Evolutionary conservation across 2,888 invertebrate species (phyloP), one percentile per base, ranked within the genome.

Genomic region (Leistus spinibarbis): DNA sequence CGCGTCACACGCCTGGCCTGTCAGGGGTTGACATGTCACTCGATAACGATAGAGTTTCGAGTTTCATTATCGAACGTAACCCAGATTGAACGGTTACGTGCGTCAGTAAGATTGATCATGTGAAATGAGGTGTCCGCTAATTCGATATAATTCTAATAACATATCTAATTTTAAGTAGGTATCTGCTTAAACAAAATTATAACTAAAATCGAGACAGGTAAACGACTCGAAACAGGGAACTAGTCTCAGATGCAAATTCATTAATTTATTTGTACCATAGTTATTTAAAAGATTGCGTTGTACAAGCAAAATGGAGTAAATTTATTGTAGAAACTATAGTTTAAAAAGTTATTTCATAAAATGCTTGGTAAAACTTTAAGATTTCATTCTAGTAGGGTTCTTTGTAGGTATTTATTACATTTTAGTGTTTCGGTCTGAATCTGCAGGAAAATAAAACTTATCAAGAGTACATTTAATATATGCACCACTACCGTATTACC

Each of bases 1-100:
- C 65, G 19, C 23, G 65, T 54, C 57, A 57, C 19, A 10, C 17
- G 57, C 57, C 16, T 57, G 17, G 57, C 19, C 16, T 57, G 17
- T 13, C 19, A 16, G 19, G 57, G 57, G 57, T 57, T 56, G 56
- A 27, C 53, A 67, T 23, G 54, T 67, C 67, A 67, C 54, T 54
- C 67, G 67, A 54, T 54, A 54, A 54, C 67, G 54, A 54, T 67
- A 27, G 68, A 65, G 40, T 19, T 69, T 69, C 57, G 60, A 69
- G 54, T 69, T 69, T 69, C 60, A 69, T 69, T 69, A 69, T 69
- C 60, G 69, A 20, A 13, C 19, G 20, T 19, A 57, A 57, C 40
- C 7, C 40, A 40, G 40, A 40, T 40, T 40, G 40, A 40, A 40
- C 40, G 40, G 40, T 40, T 40, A 40, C 40, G 40, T 40, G 2